phyloP scores from a whole-genome alignment of 2,113 vertebrate species.

The Fukomys damarensis region DNA sequence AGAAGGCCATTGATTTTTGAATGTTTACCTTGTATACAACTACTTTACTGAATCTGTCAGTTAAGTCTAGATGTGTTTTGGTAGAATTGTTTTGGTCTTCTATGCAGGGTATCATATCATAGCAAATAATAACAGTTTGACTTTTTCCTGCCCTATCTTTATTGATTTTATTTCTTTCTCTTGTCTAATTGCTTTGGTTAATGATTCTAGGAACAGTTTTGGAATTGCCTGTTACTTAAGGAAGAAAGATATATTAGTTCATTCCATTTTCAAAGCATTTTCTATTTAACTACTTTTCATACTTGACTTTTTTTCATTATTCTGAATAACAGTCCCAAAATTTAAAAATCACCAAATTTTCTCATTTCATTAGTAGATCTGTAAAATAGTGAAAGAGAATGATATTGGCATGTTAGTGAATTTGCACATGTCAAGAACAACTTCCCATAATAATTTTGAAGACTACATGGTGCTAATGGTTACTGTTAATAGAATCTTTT shows the following conservation, averaged over 20 bases:
- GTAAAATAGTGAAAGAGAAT: neutral
- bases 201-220: neutral
- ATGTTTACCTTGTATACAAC: too few species aligned
- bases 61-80: too few species aligned
- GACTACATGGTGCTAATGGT: neutral
- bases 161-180: too few species aligned
- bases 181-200: too few species aligned
- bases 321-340: neutral
- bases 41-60: too few species aligned
- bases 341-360: neutral
- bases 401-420: neutral
- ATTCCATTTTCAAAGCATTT: slow-evolving; percentile 21
- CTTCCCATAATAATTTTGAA: neutral
- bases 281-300: neutral
- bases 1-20: too few species aligned
- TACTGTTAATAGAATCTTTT: too few species aligned
- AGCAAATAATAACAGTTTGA: too few species aligned
- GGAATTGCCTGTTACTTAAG: neutral
- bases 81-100: too few species aligned
- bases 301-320: neutral
- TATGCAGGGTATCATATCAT: too few species aligned
- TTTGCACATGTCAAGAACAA: neutral
- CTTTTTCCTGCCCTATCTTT: too few species aligned
- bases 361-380: neutral
- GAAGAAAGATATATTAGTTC: neutral